Percentiles rank a stretch among this genome's conserved stretches.
Evolutionary conservation across 2,113 vertebrate species (phyloP).

Genomic region (Philantomba maxwellii): DNA sequence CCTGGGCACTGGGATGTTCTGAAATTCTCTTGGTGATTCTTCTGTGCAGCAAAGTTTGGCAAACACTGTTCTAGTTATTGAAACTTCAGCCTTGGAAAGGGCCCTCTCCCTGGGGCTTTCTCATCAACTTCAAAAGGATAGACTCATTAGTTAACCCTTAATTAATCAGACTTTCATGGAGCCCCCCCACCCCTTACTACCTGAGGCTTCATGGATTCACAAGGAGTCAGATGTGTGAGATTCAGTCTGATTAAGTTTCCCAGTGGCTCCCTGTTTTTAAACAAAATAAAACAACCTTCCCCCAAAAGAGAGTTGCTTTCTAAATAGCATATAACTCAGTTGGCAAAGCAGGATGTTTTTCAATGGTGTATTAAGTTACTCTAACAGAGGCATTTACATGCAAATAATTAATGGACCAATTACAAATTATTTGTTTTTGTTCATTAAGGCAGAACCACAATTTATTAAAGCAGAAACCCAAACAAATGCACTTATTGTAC

Average conservation of each 20-base stretch:
- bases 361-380: constrained; percentile 38
- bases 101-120: background rate
- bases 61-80: background rate
- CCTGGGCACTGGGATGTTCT: background rate
- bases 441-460: constrained; percentile 53
- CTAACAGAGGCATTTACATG: constrained; percentile 36
- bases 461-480: constrained; percentile 51
- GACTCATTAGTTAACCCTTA: background rate
- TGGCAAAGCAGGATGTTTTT: constrained; percentile 17
- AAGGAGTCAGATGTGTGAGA: background rate
- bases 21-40: background rate
- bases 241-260: background rate
- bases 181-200: too few species aligned
- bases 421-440: constrained; percentile 62
- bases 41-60: background rate
- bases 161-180: background rate
- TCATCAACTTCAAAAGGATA: background rate
- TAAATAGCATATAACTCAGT: background rate
- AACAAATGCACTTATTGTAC: constrained; percentile 27
- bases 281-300: background rate
- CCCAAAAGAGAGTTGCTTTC: background rate
- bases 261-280: background rate
- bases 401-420: constrained; percentile 63
- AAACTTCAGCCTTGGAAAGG: background rate
- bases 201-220: background rate